Conservation (phyloP, 2,113 vertebrate genomes). For the Pagrus major region DNA sequence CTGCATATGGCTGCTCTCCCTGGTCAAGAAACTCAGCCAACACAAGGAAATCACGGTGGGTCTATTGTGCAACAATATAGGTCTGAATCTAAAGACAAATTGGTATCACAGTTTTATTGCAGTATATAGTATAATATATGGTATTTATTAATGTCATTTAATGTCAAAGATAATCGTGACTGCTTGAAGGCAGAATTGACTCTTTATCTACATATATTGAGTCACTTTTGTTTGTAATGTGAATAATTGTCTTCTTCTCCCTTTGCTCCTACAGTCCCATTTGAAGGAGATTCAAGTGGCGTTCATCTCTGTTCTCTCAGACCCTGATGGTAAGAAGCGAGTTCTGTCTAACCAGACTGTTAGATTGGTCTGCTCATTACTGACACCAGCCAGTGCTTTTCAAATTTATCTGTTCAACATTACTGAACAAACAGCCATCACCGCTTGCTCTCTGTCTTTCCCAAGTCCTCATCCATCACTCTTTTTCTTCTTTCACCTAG, state of each 20-base stretch:
- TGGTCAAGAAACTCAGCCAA: conserved; percentile 93
- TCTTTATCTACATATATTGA: background rate
- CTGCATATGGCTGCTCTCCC: conserved; percentile 96
- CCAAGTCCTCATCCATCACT: background rate
- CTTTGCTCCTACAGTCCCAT: conserved; percentile 85
- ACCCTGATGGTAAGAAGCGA: conserved; percentile 92
- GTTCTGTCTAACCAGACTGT: too few species aligned
- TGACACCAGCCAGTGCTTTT: background rate
- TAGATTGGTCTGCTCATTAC: background rate
- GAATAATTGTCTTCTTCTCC: conserved; percentile 21
- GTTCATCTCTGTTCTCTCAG: conserved; percentile 95
- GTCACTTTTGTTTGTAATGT: background rate
- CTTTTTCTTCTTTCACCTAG: conserved; percentile 72
- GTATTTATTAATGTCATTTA: too few species aligned
- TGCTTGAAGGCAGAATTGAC: background rate
- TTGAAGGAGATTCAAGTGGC: conserved; percentile 97
- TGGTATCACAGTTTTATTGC: background rate
- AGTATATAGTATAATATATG: too few species aligned
- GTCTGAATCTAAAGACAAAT: background rate
- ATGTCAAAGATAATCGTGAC: background rate
- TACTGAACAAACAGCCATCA: background rate
- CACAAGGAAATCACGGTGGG: conserved; percentile 94
- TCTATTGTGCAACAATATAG: background rate
- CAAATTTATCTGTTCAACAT: background rate
- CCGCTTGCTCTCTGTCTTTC: background rate